Evolutionary conservation across 1,140 invertebrate genomes (phyloP), one percentile per base, ranked within the genome.

Genomic region (Limonius californicus): DNA sequence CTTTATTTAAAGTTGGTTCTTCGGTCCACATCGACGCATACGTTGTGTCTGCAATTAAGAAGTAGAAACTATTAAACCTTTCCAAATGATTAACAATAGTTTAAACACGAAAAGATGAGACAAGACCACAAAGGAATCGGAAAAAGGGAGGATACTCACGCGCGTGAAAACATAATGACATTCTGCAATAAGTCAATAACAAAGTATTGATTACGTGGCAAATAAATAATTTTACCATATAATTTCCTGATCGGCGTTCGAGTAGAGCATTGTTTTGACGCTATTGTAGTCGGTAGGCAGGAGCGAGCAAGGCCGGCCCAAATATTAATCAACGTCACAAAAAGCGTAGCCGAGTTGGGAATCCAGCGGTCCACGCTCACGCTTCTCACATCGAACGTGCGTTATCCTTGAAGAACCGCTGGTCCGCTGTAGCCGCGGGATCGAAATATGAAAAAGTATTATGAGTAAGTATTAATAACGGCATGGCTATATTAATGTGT

Each of bases 241-340:
- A 63, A 68, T 65, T 64, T 63, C 39, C 55, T 56, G 21, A 61
- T 54, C 45, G 56, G 58, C 61, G 53, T 58, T 56, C 64, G 42
- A 45, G 45, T 47, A 65, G 57, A 54, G 54, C 60, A 68, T 72
- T 72, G 70, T 72, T 72, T 70, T 70, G 66, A 70, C 69, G 66
- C 70, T 70, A 71, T 70, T 73, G 67, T 73, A 58, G 63, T 66
- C 57, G 57, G 65, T 66, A 72, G 72, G 72, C 70, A 73, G 72
- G 67, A 73, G 70, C 67, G 66, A 68, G 63, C 43, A 57, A 56
- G 68, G 53, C 67, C 70, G 62, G 61, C 69, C 72, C 68, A 74
- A 74, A 71, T 74, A 74, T 74, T 74, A 74, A 74, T 74, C 72
- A 74, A 73, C 69, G 72, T 73, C 72, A 73, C 53, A 64, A 63